Evolutionary conservation across 2,888 invertebrate genomes (phyloP).

Genomic region (Druceiella hillmani): DNA sequence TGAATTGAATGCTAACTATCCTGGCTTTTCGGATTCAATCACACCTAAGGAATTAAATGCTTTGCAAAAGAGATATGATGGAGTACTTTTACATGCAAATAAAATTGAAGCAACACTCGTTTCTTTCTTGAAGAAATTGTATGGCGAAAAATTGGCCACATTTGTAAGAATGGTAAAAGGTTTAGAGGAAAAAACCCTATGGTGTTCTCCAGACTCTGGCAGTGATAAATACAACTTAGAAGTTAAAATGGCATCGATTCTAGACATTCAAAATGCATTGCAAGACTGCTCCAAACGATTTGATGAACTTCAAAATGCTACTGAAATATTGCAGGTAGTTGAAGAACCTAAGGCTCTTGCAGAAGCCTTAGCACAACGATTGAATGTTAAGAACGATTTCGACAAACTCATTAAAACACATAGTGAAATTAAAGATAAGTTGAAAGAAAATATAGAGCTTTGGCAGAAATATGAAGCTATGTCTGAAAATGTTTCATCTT

Average conservation of each 20-base stretch:
- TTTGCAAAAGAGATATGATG: conserved; percentile 79
- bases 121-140: conserved; percentile 80
- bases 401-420: conserved; percentile 64
- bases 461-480: conserved; percentile 78
- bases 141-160: conserved; percentile 77
- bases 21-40: conserved; percentile 70
- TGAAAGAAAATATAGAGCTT: conserved; percentile 65
- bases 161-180: conserved; percentile 75
- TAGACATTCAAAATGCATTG: conserved; percentile 69
- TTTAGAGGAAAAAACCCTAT: conserved; percentile 81
- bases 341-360: conserved; percentile 66
- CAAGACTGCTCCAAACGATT: conserved; percentile 64
- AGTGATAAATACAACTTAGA: conserved; percentile 91
- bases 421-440: conserved; percentile 58
- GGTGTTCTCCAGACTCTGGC: conserved; percentile 85
- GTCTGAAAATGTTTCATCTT: conserved; percentile 67
- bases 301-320: conserved; percentile 62
- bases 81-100: conserved; percentile 68
- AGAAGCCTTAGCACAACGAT: conserved; percentile 62
- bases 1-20: conserved; percentile 67
- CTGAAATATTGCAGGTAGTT: conserved; percentile 65
- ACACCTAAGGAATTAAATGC: conserved; percentile 77
- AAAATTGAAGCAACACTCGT: conserved; percentile 76
- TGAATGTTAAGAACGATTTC: conserved; percentile 65
- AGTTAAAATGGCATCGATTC: conserved; percentile 77